Evolutionary conservation across 2,113 vertebrate species (phyloP).

Genomic region (Geothlypis trichas): DNA sequence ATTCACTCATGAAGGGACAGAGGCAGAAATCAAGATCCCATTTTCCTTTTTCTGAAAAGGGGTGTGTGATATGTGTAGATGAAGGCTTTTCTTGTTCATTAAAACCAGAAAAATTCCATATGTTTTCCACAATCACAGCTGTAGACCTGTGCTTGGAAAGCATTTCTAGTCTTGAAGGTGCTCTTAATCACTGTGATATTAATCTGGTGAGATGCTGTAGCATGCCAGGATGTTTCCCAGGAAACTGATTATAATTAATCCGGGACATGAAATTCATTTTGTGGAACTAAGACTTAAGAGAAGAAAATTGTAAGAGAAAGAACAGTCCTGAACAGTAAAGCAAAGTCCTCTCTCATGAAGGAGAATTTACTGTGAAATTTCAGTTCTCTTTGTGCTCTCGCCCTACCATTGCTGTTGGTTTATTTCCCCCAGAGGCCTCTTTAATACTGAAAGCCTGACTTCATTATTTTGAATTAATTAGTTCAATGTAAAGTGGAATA

Average conservation of each 20-base stretch:
- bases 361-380: not conserved
- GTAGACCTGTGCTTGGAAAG: not conserved
- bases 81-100: not conserved
- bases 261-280: not conserved
- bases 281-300: not conserved
- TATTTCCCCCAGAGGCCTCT: constrained; percentile 1
- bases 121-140: not conserved
- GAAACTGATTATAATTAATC: not conserved
- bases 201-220: not conserved
- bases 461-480: constrained; percentile 40
- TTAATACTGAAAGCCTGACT: not conserved
- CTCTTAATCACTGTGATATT: not conserved
- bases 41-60: not conserved
- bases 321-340: not conserved
- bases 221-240: not conserved
- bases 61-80: not conserved
- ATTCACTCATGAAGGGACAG: not conserved
- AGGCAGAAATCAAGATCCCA: not conserved
- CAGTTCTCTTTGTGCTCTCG: not conserved
- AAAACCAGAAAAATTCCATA: not conserved
- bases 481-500: not conserved
- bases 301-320: not conserved
- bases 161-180: not conserved
- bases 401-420: not conserved
- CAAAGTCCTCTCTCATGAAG: not conserved